Percentiles rank a stretch among this genome's conserved stretches.
These are phyloP conservation scores for Bufo gargarizans DNA, from an alignment of 2,113 vertebrate genomes.

Conservation along the genomic window DNA sequence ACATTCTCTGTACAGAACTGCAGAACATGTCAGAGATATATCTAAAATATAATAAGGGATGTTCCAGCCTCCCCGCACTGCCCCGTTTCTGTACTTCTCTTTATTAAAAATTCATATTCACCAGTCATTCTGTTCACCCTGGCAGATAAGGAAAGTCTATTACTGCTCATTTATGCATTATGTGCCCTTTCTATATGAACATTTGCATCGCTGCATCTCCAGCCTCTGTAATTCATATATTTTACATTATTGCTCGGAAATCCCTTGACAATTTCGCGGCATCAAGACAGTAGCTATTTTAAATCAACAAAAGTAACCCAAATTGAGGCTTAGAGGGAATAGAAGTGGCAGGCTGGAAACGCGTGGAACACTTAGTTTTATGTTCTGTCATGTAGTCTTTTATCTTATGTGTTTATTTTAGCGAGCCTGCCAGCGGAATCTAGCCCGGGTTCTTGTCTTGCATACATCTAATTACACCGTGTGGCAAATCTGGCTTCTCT, in stretches of 20 bases:
- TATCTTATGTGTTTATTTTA: slow-evolving; percentile 51
- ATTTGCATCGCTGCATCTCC: slow-evolving; percentile 43
- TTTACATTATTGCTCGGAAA: slow-evolving; percentile 37
- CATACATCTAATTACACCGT: slow-evolving; percentile 46
- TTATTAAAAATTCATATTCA: slow-evolving; percentile 26
- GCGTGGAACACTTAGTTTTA: slow-evolving; percentile 34
- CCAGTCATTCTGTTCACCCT: not conserved
- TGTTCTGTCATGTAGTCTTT: slow-evolving; percentile 54
- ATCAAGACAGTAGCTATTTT: slow-evolving; percentile 47
- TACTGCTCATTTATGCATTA: slow-evolving; percentile 39
- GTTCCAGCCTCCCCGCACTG: not conserved
- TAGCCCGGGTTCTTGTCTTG: slow-evolving; percentile 34
- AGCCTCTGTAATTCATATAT: slow-evolving; percentile 31
- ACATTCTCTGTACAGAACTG: not conserved
- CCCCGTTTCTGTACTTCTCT: slow-evolving; percentile 23
- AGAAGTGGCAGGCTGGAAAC: slow-evolving; percentile 37
- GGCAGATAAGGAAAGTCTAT: slow-evolving; percentile 22
- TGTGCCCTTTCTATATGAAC: slow-evolving; percentile 28
- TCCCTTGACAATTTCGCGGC: slow-evolving; percentile 38
- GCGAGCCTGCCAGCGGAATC: slow-evolving; percentile 29
- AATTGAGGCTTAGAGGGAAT: slow-evolving; percentile 34
- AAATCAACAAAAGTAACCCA: slow-evolving; percentile 52
- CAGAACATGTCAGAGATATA: slow-evolving; percentile 13
- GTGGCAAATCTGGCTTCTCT: slow-evolving; percentile 22
- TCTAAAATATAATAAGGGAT: slow-evolving; percentile 24